A percentile compares a stretch with the other conserved stretches of the same genome.
These are phyloP conservation scores for Piaya cayana DNA, from an alignment of 2,113 vertebrate species.

Conservation along the genomic window DNA sequence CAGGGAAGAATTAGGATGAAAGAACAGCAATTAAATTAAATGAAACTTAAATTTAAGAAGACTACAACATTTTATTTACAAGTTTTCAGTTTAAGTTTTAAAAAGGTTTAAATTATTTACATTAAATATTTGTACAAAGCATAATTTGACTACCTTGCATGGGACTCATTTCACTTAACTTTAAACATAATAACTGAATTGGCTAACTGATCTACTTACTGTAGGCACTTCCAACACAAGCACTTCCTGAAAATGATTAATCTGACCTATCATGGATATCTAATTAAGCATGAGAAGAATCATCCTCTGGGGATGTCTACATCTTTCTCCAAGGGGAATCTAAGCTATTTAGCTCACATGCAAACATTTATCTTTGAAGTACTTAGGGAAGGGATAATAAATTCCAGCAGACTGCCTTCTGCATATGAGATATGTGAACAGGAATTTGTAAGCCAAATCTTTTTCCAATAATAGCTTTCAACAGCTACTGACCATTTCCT, in stretches of 20 bases:
- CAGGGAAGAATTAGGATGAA: background rate
- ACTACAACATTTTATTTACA: background rate
- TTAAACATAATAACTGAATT: background rate
- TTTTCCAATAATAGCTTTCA: background rate
- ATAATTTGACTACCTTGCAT: background rate
- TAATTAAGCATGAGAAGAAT: conserved; percentile 4
- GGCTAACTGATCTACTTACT: background rate
- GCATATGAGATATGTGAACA: background rate
- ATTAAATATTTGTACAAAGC: background rate
- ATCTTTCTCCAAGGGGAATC: background rate
- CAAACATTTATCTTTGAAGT: conserved; percentile 1
- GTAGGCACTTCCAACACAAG: background rate
- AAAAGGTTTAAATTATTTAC: background rate
- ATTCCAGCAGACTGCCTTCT: background rate
- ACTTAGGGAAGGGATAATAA: background rate
- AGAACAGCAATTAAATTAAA: background rate
- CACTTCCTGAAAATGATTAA: background rate
- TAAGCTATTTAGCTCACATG: conserved; percentile 8
- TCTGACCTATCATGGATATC: background rate
- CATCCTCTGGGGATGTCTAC: background rate
- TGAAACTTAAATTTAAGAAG: background rate
- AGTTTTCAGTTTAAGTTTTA: background rate
- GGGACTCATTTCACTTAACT: background rate
- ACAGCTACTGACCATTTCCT: background rate
- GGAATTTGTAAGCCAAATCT: background rate